Evolutionary conservation across 23 tunicate genomes (phyloP), one percentile per base, ranked within the genome.

Genomic region (Halocynthia roretzi): DNA sequence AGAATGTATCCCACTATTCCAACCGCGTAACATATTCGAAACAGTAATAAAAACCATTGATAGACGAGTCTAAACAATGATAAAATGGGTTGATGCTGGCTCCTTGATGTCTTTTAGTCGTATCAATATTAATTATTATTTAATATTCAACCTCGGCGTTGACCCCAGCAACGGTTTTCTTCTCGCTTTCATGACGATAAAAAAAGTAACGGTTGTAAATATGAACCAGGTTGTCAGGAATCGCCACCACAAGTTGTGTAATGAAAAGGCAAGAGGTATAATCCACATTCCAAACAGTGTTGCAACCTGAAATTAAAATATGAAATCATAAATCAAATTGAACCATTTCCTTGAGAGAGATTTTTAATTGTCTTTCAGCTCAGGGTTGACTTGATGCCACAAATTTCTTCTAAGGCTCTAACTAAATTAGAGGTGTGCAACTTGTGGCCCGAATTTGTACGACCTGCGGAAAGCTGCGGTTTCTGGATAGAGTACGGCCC

Each of bases 201-300:
- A 80, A 44, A 49, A 52, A 8, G 98, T 92, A 8, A 82, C 71
- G 49, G 80, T 51, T 12, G 98, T 92, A 66, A 76, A 92, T 56
- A 92, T 40, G 6, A 61, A 8, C 98, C 98, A 92, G 15, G 71
- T 79, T 7, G 56, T 44, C 49, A 92, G 21, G 76, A 92, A 92
- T 67, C 92, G 61, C 84, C 77, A 82, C 92, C 92, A 92, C 6
- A 58, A 18, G 61, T 66, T 56, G 18, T 82, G 70, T 5, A 78
- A 7, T 7, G 80, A 52, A 67, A 87, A 92, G 7, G 77, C 52
- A n/a, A 92, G 31, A 11, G 98, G 98, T n/a, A 92, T 80, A 50
- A 79, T 49, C 98, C 98, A 92, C 92, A 92, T 86, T 23, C 98
- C 98, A 78, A 86, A 61, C 75, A 92, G 61, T 6, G 98, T 92